phyloP scores from a whole-genome alignment of 2,113 vertebrate species.

The Uria aalge region DNA sequence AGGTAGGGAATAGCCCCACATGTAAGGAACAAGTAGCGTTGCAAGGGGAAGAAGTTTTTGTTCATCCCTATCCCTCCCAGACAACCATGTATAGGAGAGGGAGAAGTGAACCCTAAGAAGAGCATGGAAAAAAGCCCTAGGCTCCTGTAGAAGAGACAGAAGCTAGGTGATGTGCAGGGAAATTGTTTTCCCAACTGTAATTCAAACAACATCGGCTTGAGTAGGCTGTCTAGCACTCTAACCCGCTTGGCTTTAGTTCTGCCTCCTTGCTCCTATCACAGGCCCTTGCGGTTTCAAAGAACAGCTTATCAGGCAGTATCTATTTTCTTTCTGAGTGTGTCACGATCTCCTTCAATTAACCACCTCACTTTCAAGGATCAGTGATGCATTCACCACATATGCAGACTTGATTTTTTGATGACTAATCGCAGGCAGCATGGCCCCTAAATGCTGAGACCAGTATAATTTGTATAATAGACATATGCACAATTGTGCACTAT shows the following conservation, averaged over 20 bases:
- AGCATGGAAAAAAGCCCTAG: background rate
- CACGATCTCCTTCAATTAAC: background rate
- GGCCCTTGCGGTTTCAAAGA: background rate
- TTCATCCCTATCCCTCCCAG: background rate
- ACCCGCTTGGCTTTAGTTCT: background rate
- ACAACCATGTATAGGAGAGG: background rate
- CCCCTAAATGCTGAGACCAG: background rate
- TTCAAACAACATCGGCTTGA: background rate
- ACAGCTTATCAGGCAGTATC: background rate
- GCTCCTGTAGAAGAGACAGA: background rate
- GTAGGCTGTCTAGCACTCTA: background rate
- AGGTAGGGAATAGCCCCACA: background rate
- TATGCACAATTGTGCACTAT: background rate
- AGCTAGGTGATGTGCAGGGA: accelerated
- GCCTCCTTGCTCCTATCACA: background rate
- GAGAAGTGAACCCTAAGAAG: background rate
- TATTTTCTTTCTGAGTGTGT: background rate
- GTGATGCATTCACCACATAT: background rate
- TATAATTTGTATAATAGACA: background rate
- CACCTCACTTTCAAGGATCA: background rate
- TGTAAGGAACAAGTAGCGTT: background rate
- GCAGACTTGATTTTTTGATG: background rate
- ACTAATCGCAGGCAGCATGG: background rate
- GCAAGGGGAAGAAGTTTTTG: background rate
- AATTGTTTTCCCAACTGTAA: background rate